Evolutionary conservation across 2,113 vertebrate genomes (phyloP).

Genomic region (Hemicordylus capensis): DNA sequence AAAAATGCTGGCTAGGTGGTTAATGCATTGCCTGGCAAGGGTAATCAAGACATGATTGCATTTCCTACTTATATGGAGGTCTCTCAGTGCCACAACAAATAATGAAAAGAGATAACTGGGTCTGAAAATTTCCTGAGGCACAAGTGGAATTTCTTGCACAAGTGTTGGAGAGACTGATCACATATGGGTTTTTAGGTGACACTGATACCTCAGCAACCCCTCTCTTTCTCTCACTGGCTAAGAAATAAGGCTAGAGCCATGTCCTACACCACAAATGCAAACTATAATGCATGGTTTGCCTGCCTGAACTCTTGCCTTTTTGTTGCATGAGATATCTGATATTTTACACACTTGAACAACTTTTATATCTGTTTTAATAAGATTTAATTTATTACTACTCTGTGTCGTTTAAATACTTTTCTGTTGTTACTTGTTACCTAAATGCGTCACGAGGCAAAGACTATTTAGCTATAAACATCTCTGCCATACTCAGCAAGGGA

Average conservation of each 20-base stretch:
- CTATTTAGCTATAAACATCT: conserved; percentile 70
- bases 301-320: conserved; percentile 80
- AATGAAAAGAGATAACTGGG: conserved; percentile 45
- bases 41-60: conserved; percentile 73
- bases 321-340: conserved; percentile 90
- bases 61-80: conserved; percentile 69
- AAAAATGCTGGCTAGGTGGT: conserved; percentile 27
- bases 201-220: conserved; percentile 50
- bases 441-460: conserved; percentile 72
- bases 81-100: conserved; percentile 41
- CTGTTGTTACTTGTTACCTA: conserved; percentile 81
- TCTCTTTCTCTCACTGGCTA: conserved; percentile 44
- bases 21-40: conserved; percentile 59
- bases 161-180: conserved; percentile 29
- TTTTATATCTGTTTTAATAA: conserved; percentile 87
- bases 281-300: conserved; percentile 81
- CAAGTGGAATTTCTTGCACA: conserved; percentile 43
- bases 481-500: conserved; percentile 79
- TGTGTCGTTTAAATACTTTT: conserved; percentile 75
- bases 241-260: conserved; percentile 48
- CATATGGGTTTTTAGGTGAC: conserved; percentile 20
- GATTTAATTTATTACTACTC: conserved; percentile 91
- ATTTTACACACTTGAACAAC: conserved; percentile 88
- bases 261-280: conserved; percentile 68
- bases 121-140: conserved; percentile 28